Conservation (phyloP, 2,113 vertebrate species). For the Garra rufa region DNA sequence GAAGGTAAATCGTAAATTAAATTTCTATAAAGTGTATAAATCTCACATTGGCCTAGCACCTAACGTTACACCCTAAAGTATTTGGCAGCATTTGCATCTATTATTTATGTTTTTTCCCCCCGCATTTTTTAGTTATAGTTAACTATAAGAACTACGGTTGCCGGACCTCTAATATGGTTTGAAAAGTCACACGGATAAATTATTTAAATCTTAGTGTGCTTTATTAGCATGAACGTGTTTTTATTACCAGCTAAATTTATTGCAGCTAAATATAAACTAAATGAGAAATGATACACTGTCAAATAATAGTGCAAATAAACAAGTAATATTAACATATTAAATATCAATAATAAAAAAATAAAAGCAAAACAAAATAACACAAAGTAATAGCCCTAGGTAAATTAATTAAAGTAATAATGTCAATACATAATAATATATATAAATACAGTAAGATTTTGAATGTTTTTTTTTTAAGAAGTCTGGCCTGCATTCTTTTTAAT, state of each 20-base stretch:
- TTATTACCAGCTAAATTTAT: no score
- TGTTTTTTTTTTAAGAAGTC: no score
- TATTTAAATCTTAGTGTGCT: neutral
- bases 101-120: neutral
- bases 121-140: neutral
- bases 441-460: no score
- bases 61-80: neutral
- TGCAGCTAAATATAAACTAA: neutral
- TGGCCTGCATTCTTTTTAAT: no score
- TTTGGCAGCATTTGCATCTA: neutral
- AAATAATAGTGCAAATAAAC: conserved; percentile 7
- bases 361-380: neutral
- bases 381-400: neutral
- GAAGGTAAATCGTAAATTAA: neutral
- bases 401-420: neutral
- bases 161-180: neutral
- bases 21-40: no score
- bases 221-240: conserved; percentile 5
- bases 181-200: no score
- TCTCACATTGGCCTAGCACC: neutral
- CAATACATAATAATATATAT: no score
- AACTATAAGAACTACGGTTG: neutral
- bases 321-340: neutral
- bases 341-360: neutral
- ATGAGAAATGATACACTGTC: neutral